A percentile compares a stretch with the other conserved stretches of the same genome.
Evolutionary conservation across 1,140 invertebrate genomes (phyloP).

Genomic region (Gryon sp.): DNA sequence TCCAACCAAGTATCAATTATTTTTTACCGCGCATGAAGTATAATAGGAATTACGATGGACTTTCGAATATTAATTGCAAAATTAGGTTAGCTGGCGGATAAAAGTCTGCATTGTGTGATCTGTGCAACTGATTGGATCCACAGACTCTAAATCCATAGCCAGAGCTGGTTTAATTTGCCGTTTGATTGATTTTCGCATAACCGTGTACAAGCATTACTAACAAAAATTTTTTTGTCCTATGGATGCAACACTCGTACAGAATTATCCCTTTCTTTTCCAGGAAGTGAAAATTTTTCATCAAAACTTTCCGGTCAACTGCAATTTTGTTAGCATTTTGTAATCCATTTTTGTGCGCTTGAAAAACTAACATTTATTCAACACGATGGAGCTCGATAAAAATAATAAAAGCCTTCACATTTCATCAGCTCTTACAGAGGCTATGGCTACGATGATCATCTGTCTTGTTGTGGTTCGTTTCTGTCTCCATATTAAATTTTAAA

Average conservation of each 20-base stretch:
- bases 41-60: background rate
- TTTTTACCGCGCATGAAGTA: background rate
- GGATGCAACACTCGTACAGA: background rate
- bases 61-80: background rate
- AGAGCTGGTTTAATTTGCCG: slow-evolving; percentile 21
- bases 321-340: slow-evolving; percentile 49
- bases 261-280: slow-evolving; percentile 23
- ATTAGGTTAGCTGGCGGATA: background rate
- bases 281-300: slow-evolving; percentile 29
- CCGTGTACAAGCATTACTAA: background rate
- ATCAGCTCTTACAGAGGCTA: slow-evolving; percentile 25
- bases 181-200: slow-evolving; percentile 35
- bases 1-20: no score
- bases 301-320: slow-evolving; percentile 34
- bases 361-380: slow-evolving; percentile 50
- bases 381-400: slow-evolving; percentile 38
- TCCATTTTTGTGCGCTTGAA: slow-evolving; percentile 33
- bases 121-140: background rate
- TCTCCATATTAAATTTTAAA: no score
- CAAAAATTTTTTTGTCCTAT: no score
- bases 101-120: background rate
- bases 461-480: slow-evolving; percentile 2
- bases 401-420: slow-evolving; percentile 44
- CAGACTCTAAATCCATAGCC: background rate
- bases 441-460: slow-evolving; percentile 16